Evolutionary conservation across 2,888 invertebrate genomes (phyloP).

Genomic region (Drosophila mayaguana): DNA sequence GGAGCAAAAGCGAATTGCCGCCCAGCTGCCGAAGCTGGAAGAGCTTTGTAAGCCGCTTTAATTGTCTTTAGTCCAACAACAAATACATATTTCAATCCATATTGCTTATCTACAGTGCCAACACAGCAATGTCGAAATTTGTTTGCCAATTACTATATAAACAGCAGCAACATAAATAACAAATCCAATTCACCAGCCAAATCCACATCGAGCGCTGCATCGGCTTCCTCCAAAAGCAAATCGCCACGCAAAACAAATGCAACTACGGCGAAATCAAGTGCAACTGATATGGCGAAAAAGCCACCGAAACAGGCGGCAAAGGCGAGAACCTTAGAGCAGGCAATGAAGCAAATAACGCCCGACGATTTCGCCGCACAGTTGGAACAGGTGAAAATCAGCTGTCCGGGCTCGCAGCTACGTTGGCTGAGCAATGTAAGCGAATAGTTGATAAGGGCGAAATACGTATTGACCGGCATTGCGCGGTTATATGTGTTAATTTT

Average conservation of each 20-base stretch:
- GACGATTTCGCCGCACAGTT: constrained; percentile 86
- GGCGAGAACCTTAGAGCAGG: constrained; percentile 81
- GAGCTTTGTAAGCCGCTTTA: constrained; percentile 88
- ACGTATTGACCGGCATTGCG: background rate
- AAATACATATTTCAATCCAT: background rate
- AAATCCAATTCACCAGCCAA: constrained; percentile 63
- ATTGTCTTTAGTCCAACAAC: background rate
- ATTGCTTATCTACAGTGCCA: constrained; percentile 86
- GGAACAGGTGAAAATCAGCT: constrained; percentile 88
- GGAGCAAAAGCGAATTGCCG: constrained; percentile 85
- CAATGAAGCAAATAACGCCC: constrained; percentile 86
- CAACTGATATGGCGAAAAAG: background rate
- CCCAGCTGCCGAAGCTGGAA: constrained; percentile 90
- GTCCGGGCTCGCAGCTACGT: constrained; percentile 89
- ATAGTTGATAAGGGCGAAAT: background rate
- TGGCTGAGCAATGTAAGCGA: constrained; percentile 90
- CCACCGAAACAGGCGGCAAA: constrained; percentile 51
- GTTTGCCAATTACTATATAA: constrained; percentile 54
- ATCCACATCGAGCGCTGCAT: constrained; percentile 61
- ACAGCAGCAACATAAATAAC: constrained; percentile 24
- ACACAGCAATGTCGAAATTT: constrained; percentile 89
- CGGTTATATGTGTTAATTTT: background rate
- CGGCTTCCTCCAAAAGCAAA: constrained; percentile 53
- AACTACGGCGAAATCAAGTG: constrained; percentile 33
- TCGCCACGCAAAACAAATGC: constrained; percentile 37